phyloP scores from a whole-genome alignment of 2,113 vertebrate genomes.

The Varanus salvator region DNA sequence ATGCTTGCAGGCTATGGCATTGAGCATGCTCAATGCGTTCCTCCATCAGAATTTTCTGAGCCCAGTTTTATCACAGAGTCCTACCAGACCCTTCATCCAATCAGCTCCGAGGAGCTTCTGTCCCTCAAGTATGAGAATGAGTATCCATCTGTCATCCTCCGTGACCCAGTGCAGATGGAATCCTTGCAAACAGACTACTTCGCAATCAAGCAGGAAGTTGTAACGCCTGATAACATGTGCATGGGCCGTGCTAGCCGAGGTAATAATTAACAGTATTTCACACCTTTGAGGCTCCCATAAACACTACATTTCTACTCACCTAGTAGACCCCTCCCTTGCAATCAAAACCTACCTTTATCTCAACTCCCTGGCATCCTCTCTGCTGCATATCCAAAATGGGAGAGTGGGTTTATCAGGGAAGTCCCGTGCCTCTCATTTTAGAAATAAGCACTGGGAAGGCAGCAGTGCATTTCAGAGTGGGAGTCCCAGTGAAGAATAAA shows the following conservation, averaged over 20 bases:
- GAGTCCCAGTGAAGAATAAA: no score
- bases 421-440: background rate
- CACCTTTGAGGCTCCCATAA: background rate
- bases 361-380: background rate
- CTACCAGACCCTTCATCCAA: constrained; percentile 98
- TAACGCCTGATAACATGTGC: constrained; percentile 98
- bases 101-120: constrained; percentile 97
- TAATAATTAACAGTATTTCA: constrained; percentile 49
- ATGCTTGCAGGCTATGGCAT: constrained; percentile 89
- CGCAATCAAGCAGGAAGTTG: constrained; percentile 96
- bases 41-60: constrained; percentile 97
- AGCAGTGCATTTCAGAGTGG: background rate
- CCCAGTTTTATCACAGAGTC: constrained; percentile 99
- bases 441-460: background rate
- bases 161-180: constrained; percentile 86
- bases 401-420: background rate
- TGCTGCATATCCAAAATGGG: background rate
- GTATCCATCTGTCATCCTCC: constrained; percentile 89
- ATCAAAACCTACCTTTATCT: no score
- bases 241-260: constrained; percentile 96
- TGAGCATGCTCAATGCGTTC: constrained; percentile 97
- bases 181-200: constrained; percentile 92
- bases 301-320: no score
- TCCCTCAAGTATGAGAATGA: constrained; percentile 98
- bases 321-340: background rate